These are phyloP conservation scores for Napeogenes sylphis DNA, from an alignment of 2,888 invertebrate species.

Conservation along the genomic window DNA sequence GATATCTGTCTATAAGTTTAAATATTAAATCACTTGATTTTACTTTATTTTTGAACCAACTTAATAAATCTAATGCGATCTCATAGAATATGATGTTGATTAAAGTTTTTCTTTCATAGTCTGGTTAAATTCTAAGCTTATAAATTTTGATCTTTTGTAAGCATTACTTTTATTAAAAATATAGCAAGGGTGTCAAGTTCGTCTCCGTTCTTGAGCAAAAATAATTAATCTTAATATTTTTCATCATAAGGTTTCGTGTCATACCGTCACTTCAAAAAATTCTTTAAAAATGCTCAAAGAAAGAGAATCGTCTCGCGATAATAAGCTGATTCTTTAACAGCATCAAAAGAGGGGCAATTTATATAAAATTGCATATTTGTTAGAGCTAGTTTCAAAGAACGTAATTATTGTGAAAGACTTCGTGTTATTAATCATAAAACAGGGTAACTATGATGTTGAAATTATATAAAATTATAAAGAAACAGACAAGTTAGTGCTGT, in stretches of 20 bases:
- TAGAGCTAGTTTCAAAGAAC: conserved; percentile 40
- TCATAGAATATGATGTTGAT: background rate
- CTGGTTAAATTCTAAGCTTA: background rate
- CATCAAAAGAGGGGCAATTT: conserved; percentile 23
- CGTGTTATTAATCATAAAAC: conserved; percentile 38
- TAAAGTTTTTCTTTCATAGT: background rate
- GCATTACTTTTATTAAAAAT: background rate
- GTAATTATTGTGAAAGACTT: conserved; percentile 35
- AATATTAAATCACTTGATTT: too few species aligned
- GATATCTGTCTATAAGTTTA: too few species aligned
- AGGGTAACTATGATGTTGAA: conserved; percentile 5
- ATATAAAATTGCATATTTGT: conserved; percentile 38
- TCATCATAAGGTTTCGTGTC: conserved; percentile 25
- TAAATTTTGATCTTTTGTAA: background rate
- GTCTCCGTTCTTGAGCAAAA: background rate
- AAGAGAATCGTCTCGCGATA: conserved; percentile 23
- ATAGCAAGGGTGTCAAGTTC: background rate
- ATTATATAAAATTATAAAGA: background rate
- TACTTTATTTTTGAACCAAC: too few species aligned
- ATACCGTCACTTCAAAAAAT: conserved; percentile 23
- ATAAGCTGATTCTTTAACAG: conserved; percentile 28
- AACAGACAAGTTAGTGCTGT: background rate
- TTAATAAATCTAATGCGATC: too few species aligned
- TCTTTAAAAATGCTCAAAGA: conserved; percentile 27
- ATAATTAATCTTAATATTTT: conserved; percentile 24